Percentiles rank a stretch among this genome's conserved stretches.
phyloP scores from a whole-genome alignment of 2,888 invertebrate species.

The Ommatoiulus sabulosus region DNA sequence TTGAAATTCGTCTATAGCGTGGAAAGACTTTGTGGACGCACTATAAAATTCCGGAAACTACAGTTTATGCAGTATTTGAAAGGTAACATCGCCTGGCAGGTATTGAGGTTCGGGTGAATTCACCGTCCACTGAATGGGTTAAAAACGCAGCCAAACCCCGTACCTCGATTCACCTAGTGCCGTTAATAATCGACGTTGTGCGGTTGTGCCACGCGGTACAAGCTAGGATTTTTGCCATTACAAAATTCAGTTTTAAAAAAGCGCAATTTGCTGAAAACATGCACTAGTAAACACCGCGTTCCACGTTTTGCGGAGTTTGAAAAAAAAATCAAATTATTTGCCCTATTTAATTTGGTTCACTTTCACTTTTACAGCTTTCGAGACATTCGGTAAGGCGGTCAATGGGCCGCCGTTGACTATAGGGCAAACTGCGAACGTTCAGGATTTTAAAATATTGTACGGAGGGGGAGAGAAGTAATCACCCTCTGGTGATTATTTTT shows the following conservation, averaged over 20 bases:
- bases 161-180: not conserved
- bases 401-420: slow-evolving; percentile 10
- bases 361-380: not conserved
- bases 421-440: not conserved
- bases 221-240: not conserved
- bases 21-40: too few relatives aligned
- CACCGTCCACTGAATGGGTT: not conserved
- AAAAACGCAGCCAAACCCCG: not conserved
- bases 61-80: too few relatives aligned
- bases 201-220: not conserved
- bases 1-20: too few relatives aligned
- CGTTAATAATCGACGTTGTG: not conserved
- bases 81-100: too few relatives aligned
- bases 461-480: not conserved
- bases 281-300: not conserved
- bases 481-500: not conserved
- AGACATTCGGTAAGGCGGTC: not conserved
- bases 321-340: not conserved
- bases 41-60: too few relatives aligned
- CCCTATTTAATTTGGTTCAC: not conserved
- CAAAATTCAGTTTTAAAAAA: not conserved
- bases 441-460: not conserved
- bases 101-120: not conserved
- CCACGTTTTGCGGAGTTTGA: not conserved
- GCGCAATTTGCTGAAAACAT: not conserved